A percentile compares a stretch with the other conserved stretches of the same genome.
phyloP scores from a whole-genome alignment of 2,888 invertebrate genomes.

The Cryptus viduatorius region DNA sequence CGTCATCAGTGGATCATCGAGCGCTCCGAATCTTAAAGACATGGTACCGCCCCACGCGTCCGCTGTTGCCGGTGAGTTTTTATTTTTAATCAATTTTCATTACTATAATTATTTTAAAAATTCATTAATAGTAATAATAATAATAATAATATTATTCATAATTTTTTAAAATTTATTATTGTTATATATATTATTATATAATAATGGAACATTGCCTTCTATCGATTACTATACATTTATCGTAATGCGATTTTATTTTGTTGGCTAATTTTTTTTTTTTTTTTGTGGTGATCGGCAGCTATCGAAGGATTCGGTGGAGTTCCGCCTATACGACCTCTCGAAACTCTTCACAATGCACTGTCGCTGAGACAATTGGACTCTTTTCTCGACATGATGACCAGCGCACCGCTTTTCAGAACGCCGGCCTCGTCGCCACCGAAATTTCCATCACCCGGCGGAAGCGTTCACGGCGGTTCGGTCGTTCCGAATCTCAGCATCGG shows the following conservation, averaged over 20 bases:
- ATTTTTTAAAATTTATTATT: not conserved
- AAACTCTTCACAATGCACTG: conserved; percentile 98
- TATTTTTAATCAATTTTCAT: not conserved
- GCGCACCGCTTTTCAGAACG: conserved; percentile 90
- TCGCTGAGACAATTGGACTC: conserved; percentile 96
- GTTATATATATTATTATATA: not conserved
- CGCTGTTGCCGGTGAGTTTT: conserved; percentile 89
- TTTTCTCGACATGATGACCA: conserved; percentile 95
- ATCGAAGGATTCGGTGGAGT: conserved; percentile 96
- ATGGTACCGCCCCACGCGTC: conserved; percentile 93
- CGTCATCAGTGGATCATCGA: conserved; percentile 97
- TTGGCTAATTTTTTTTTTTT: not conserved
- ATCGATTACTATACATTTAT: too few species aligned
- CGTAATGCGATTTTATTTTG: too few species aligned
- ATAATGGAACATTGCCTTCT: too few species aligned
- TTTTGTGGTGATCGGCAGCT: conserved; percentile 83
- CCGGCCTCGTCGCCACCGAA: conserved; percentile 91
- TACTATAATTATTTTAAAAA: too few species aligned
- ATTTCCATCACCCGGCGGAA: conserved; percentile 86
- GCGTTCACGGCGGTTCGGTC: conserved; percentile 75
- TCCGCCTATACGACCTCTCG: conserved; percentile 97
- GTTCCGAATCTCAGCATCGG: conserved; percentile 76
- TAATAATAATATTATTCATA: not conserved
- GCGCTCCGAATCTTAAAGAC: conserved; percentile 95
- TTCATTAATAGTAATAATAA: too few species aligned